phyloP scores from a whole-genome alignment of 92 coral and sea anemone genomes.

The Epizoanthus illoricatus region DNA sequence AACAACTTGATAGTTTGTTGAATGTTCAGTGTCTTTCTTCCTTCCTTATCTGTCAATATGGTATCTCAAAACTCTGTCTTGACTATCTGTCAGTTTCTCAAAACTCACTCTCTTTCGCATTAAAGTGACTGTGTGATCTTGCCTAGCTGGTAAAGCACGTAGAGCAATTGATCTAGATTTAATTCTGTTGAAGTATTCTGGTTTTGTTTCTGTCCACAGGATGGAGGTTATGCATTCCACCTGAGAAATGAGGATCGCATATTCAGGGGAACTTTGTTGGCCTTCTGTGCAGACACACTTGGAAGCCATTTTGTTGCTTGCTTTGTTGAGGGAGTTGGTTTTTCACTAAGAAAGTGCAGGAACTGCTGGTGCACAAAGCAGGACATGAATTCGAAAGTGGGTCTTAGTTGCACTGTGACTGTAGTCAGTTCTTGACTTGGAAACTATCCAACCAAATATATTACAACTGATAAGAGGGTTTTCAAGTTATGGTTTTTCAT shows the following conservation, averaged over 20 bases:
- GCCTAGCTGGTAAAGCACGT: constrained; percentile 23
- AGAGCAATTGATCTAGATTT: background rate
- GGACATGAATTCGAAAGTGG: constrained; percentile 38
- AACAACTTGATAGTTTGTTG: constrained; percentile 24
- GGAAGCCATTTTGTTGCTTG: constrained; percentile 48
- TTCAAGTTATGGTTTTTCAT: background rate
- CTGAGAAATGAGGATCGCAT: constrained; percentile 30
- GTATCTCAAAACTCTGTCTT: too few relatives aligned
- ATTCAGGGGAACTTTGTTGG: constrained; percentile 44
- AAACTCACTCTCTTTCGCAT: constrained; percentile 2
- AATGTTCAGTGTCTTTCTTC: constrained; percentile 21
- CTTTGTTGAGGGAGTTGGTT: constrained; percentile 48
- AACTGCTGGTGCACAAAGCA: constrained; percentile 33
- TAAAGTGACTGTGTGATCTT: constrained; percentile 17
- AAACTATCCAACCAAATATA: constrained; percentile 11
- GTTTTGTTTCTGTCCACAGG: constrained; percentile 16
- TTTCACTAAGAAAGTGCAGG: constrained; percentile 41
- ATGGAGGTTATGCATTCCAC: constrained; percentile 34
- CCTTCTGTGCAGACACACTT: constrained; percentile 45
- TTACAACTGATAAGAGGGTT: constrained; percentile 7
- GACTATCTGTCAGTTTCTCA: background rate
- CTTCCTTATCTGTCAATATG: constrained; percentile 7
- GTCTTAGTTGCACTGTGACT: background rate
- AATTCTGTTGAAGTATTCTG: constrained; percentile 8
- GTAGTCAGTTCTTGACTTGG: constrained; percentile 19